These are phyloP conservation scores for Dynastes grantii DNA, from an alignment of 2,888 invertebrate species.

Conservation along the genomic window DNA sequence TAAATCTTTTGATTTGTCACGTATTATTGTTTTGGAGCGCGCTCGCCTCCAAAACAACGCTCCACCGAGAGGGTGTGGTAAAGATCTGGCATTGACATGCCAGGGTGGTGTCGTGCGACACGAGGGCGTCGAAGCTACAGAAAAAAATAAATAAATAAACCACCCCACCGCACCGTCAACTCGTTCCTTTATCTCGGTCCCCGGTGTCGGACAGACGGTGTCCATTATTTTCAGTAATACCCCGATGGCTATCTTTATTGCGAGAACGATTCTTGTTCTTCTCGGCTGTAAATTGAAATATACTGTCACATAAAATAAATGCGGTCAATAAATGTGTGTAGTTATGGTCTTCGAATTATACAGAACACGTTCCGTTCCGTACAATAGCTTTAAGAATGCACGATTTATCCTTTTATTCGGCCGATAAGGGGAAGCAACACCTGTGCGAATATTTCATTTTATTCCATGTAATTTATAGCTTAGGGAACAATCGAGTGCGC, in stretches of 20 bases:
- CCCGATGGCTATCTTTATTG: conserved; percentile 49
- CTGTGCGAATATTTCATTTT: conserved; percentile 2
- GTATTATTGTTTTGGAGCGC: conserved; percentile 41
- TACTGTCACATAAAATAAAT: conserved; percentile 47
- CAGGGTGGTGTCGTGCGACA: conserved; percentile 30
- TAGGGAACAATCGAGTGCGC: no score
- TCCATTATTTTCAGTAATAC: conserved; percentile 48
- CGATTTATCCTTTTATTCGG: neutral
- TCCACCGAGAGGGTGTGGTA: conserved; percentile 36
- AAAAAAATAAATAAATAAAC: conserved; percentile 42
- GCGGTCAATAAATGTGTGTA: conserved; percentile 35
- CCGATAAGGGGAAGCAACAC: neutral
- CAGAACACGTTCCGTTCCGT: neutral
- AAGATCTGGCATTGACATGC: conserved; percentile 24
- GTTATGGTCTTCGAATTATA: conserved; percentile 32
- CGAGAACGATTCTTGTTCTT: conserved; percentile 44
- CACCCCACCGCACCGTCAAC: conserved; percentile 22
- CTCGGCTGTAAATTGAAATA: conserved; percentile 44
- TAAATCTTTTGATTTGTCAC: conserved; percentile 42
- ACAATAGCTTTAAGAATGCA: conserved; percentile 11
- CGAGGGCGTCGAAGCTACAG: conserved; percentile 21
- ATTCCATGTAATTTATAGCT: neutral
- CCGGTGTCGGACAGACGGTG: conserved; percentile 28
- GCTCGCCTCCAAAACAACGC: conserved; percentile 5
- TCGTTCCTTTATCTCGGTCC: conserved; percentile 39